These are phyloP conservation scores for Saguinus midas DNA, from an alignment of 2,113 vertebrate species.

Conservation along the genomic window DNA sequence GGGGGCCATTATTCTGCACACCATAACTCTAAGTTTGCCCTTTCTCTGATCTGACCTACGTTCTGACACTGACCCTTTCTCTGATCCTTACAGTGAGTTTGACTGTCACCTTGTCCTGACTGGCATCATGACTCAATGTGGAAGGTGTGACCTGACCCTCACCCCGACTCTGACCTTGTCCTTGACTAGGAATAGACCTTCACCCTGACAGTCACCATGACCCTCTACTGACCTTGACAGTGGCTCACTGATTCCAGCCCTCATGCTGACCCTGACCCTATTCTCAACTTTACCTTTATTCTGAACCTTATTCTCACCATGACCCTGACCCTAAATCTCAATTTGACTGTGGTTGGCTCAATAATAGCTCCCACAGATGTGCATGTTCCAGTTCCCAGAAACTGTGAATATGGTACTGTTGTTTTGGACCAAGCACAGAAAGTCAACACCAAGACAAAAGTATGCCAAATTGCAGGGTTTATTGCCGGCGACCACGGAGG, in stretches of 20 bases:
- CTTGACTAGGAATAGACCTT: neutral
- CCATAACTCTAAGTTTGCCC: neutral
- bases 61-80: neutral
- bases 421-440: too few species aligned
- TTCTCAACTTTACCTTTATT: neutral
- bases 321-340: neutral
- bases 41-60: neutral
- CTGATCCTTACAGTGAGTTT: neutral
- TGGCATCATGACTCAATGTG: neutral
- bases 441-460: too few species aligned
- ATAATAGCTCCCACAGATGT: neutral
- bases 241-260: neutral
- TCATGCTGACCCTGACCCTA: neutral
- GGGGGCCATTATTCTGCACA: neutral
- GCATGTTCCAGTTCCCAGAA: neutral
- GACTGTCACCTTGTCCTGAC: neutral
- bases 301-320: neutral
- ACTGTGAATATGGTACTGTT: neutral
- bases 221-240: neutral
- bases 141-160: neutral
- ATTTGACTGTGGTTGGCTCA: neutral
- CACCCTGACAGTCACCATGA: neutral
- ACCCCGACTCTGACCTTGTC: neutral
- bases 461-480: too few species aligned
- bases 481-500: too few species aligned